Evolutionary conservation across 1,140 invertebrate genomes (phyloP).

Genomic region (Riptortus pedestris): DNA sequence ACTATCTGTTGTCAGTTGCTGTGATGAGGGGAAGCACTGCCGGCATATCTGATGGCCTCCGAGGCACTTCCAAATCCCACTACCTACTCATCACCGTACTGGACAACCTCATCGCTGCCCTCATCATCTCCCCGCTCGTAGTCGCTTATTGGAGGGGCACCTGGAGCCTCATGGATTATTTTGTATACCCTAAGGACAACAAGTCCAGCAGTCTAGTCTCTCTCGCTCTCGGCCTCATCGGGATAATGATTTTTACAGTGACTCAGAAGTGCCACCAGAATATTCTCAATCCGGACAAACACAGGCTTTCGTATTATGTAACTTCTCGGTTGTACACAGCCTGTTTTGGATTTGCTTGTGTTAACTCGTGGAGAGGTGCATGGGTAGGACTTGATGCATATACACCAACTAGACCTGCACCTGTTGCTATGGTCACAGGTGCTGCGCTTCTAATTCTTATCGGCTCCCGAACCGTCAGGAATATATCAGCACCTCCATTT

Average conservation of each 20-base stretch:
- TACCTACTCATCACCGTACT: conserved; percentile 51
- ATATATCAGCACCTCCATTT: conserved; percentile 71
- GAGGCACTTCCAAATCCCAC: conserved; percentile 37
- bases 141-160: conserved; percentile 77
- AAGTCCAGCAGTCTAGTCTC: conserved; percentile 52
- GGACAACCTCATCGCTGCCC: conserved; percentile 57
- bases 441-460: conserved; percentile 48
- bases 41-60: conserved; percentile 34
- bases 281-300: conserved; percentile 52
- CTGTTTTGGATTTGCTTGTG: conserved; percentile 62
- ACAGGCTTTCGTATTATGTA: conserved; percentile 55
- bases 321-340: conserved; percentile 63
- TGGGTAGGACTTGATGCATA: conserved; percentile 64
- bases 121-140: conserved; percentile 63
- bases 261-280: conserved; percentile 51
- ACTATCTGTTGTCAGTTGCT: conserved; percentile 2
- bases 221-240: conserved; percentile 52
- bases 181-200: conserved; percentile 50
- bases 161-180: conserved; percentile 65
- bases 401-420: conserved; percentile 47
- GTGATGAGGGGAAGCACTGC: conserved; percentile 35
- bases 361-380: conserved; percentile 72
- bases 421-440: conserved; percentile 48
- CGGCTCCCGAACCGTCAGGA: conserved; percentile 55
- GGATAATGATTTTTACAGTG: conserved; percentile 55